Evolutionary conservation across 1,140 invertebrate species (phyloP).

Genomic region (Ectropis grisescens): DNA sequence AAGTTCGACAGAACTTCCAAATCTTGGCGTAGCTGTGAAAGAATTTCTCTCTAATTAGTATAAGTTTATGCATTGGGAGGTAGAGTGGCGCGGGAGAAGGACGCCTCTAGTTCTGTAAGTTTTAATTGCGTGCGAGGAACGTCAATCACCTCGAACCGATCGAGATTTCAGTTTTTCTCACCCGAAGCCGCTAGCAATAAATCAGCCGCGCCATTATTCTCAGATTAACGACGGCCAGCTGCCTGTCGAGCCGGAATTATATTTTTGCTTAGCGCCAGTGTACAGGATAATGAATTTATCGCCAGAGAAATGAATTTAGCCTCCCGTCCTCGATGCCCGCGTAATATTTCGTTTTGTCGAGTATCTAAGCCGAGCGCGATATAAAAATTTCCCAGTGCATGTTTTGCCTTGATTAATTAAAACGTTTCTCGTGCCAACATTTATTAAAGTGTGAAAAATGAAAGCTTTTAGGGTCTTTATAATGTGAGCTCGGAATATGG

Average conservation of each 20-base stretch:
- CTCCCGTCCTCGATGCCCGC: background rate
- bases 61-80: slow-evolving; percentile 55
- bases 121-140: slow-evolving; percentile 2
- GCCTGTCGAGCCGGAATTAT: slow-evolving; percentile 26
- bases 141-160: slow-evolving; percentile 26
- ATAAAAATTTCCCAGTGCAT: no score
- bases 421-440: no score
- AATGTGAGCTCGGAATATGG: no score
- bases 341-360: background rate
- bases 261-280: slow-evolving; percentile 33
- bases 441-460: no score
- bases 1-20: slow-evolving; percentile 48
- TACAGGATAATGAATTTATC: slow-evolving; percentile 22
- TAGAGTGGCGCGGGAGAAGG: no score
- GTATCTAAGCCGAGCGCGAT: background rate
- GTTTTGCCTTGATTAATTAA: no score
- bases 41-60: slow-evolving; percentile 60
- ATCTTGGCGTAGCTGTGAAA: slow-evolving; percentile 42
- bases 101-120: slow-evolving; percentile 19
- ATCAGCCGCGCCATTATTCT: slow-evolving; percentile 40
- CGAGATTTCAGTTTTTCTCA: no score
- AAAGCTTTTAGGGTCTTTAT: no score
- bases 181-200: no score
- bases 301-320: slow-evolving; percentile 1
- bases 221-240: slow-evolving; percentile 43